These are phyloP conservation scores for Clarias pachynema DNA, from an alignment of 2,797 vertebrate species.

Conservation along the genomic window DNA sequence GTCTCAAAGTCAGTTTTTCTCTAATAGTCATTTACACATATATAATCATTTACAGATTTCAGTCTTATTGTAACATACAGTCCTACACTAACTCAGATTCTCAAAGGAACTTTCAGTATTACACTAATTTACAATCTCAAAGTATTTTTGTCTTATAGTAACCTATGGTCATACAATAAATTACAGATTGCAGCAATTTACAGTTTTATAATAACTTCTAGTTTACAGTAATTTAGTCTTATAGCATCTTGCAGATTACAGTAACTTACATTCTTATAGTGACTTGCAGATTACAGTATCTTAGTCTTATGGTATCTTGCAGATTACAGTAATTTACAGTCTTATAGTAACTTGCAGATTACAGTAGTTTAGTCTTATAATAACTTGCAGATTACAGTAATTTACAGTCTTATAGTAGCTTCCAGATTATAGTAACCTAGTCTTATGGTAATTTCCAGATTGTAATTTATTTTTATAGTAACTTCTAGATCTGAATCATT, in stretches of 20 bases:
- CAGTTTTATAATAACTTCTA: not conserved
- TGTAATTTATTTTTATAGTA: too few relatives aligned
- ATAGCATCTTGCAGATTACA: not conserved
- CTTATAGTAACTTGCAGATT: not conserved
- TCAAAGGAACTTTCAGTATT: not conserved
- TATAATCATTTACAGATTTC: not conserved
- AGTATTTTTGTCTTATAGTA: not conserved
- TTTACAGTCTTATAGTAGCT: too few relatives aligned
- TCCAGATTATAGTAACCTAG: too few relatives aligned
- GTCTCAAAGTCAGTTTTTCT: not conserved
- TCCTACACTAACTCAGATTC: not conserved
- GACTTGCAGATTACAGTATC: not conserved
- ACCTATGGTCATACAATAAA: not conserved
- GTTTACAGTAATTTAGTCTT: not conserved
- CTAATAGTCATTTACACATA: not conserved
- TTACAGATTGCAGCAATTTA: not conserved
- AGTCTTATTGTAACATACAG: not conserved
- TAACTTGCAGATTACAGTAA: too few relatives aligned
- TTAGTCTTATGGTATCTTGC: not conserved
- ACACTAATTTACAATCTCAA: not conserved
- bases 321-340: too few relatives aligned
- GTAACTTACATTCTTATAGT: not conserved
- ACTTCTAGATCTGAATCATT: too few relatives aligned
- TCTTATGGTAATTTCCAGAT: too few relatives aligned
- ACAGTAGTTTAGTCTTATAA: too few relatives aligned